Evolutionary conservation across 1,140 invertebrate genomes (phyloP).

Genomic region (Mizuhopecten yessoensis): DNA sequence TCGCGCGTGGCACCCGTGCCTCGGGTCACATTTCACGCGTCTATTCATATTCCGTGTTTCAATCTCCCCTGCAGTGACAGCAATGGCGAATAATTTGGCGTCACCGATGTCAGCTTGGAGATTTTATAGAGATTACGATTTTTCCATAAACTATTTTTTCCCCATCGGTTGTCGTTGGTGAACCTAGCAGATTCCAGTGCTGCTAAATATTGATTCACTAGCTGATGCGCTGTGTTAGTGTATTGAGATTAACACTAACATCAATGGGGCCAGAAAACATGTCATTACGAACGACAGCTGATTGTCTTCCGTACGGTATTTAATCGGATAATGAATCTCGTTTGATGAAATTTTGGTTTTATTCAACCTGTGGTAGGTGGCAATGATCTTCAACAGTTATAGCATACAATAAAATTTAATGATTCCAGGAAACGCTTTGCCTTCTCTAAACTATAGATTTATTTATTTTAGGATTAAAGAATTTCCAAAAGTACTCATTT

Average conservation of each 20-base stretch:
- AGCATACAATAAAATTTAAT: no score
- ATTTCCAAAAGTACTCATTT: no score
- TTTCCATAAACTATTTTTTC: background rate
- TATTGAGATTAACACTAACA: constrained; percentile 5
- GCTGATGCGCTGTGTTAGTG: no score
- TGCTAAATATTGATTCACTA: background rate
- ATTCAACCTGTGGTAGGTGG: no score
- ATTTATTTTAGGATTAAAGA: no score
- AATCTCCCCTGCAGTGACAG: background rate
- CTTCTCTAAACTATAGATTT: no score
- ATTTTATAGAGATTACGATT: background rate
- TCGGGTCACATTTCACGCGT: background rate
- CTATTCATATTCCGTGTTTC: background rate
- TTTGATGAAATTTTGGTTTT: no score
- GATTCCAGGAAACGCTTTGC: no score
- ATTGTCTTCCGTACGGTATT: background rate
- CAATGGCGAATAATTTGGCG: background rate
- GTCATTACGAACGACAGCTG: background rate
- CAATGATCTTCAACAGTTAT: no score
- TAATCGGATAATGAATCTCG: background rate
- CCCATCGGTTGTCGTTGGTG: background rate
- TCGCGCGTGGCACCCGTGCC: constrained; percentile 34
- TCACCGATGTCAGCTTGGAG: background rate
- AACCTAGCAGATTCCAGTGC: background rate
- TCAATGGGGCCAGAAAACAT: background rate